phyloP scores from a whole-genome alignment of 2,797 vertebrate species.

The Macropodus opercularis region DNA sequence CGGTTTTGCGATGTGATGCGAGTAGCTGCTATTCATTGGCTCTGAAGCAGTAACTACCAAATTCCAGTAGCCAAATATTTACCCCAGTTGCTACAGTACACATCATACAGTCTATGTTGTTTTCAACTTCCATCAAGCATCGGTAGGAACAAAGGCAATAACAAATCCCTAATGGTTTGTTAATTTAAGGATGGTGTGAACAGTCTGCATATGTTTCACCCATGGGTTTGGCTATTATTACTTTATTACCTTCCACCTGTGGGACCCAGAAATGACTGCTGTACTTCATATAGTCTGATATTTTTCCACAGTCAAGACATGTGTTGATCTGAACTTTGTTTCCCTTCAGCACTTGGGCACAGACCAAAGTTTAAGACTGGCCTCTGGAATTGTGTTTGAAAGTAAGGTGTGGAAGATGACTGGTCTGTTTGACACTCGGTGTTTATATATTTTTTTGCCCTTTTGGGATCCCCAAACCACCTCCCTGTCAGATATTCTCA shows the following conservation, averaged over 20 bases:
- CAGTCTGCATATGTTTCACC: conserved; percentile 33
- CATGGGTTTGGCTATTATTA: conserved; percentile 34
- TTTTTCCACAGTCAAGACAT: conserved; percentile 29
- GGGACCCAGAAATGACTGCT: conserved; percentile 29
- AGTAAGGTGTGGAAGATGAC: conserved; percentile 42
- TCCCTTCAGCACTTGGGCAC: conserved; percentile 19
- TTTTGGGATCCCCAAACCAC: conserved; percentile 35
- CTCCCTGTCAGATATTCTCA: conserved; percentile 50
- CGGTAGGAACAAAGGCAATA: conserved; percentile 2
- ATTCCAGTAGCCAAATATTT: conserved; percentile 7
- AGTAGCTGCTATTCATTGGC: background rate
- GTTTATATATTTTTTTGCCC: conserved; percentile 12
- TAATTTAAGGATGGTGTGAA: conserved; percentile 20
- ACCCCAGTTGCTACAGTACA: background rate
- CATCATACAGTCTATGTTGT: conserved; percentile 8
- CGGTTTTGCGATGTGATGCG: background rate
- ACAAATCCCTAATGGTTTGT: conserved; percentile 1
- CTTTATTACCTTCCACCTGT: conserved; percentile 26
- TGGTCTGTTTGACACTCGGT: conserved; percentile 16
- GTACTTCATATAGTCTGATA: conserved; percentile 35
- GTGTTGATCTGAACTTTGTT: conserved; percentile 37
- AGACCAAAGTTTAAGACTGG: conserved; percentile 27
- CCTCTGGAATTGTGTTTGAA: conserved; percentile 9
- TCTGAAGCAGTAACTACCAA: background rate
- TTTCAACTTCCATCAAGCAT: too few relatives aligned